These are phyloP conservation scores for Cotesia vestalis DNA, from an alignment of 1,140 invertebrate genomes.

Conservation along the genomic window DNA sequence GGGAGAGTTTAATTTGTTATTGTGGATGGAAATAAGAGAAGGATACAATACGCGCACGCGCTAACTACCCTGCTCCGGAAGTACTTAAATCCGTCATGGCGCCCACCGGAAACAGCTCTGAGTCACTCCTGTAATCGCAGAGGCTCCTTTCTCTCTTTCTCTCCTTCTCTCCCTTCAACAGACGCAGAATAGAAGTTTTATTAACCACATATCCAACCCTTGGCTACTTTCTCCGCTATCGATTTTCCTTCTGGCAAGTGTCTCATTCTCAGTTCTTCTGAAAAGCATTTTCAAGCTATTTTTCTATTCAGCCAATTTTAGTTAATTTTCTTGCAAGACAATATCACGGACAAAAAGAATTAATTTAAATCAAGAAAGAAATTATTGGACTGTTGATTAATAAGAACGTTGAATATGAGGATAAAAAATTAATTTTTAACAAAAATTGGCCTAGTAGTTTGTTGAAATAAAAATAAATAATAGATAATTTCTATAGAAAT, in stretches of 20 bases:
- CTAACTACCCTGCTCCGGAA: slow-evolving; percentile 50
- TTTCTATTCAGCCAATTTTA: too few relatives aligned
- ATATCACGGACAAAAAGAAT: too few relatives aligned
- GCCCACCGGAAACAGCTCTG: slow-evolving; percentile 58
- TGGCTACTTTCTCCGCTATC: slow-evolving; percentile 43
- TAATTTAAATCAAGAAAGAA: too few relatives aligned
- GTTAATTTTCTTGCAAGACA: too few relatives aligned
- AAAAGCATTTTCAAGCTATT: too few relatives aligned
- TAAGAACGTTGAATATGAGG: too few relatives aligned
- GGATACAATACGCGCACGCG: slow-evolving; percentile 47
- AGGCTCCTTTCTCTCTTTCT: slow-evolving; percentile 45
- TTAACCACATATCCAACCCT: neutral
- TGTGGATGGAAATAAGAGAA: neutral
- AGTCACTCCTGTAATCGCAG: slow-evolving; percentile 57
- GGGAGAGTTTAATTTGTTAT: neutral
- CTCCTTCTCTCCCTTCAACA: slow-evolving; percentile 15
- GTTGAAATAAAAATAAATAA: too few relatives aligned
- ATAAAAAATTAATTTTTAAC: too few relatives aligned
- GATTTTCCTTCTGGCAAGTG: slow-evolving; percentile 41
- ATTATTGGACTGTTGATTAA: too few relatives aligned
- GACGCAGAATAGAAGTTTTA: neutral
- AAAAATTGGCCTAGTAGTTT: too few relatives aligned
- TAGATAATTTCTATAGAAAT: too few relatives aligned
- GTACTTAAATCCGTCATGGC: slow-evolving; percentile 61
- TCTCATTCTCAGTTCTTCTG: too few relatives aligned